Percentiles rank a stretch among this genome's conserved stretches.
Conservation (phyloP, 1,140 invertebrate genomes). For the Dolichoris vasculosae region DNA sequence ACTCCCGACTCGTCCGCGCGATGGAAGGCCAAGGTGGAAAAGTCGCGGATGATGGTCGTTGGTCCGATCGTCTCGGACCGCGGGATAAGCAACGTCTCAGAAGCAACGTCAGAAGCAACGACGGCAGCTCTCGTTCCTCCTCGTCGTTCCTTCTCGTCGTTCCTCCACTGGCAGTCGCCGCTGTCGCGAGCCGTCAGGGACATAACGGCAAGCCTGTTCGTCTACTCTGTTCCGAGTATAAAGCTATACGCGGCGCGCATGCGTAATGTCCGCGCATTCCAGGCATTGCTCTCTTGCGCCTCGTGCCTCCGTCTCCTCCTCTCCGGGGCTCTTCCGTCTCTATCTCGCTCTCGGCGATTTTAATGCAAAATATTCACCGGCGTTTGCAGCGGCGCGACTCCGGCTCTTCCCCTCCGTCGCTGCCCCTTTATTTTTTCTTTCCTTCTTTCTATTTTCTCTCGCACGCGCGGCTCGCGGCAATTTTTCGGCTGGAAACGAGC, state of each 20-base stretch:
- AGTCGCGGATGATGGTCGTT: too few species aligned
- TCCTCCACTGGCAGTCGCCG: conserved; percentile 49
- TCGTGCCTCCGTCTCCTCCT: conserved; percentile 58
- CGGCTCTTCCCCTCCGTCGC: neutral
- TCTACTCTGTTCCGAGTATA: conserved; percentile 69
- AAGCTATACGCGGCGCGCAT: conserved; percentile 69
- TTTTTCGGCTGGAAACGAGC: too few species aligned
- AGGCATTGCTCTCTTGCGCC: conserved; percentile 64
- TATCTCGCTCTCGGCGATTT: neutral
- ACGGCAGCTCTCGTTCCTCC: neutral
- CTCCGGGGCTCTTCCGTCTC: neutral
- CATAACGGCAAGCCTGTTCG: conserved; percentile 65
- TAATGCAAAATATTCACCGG: conserved; percentile 12
- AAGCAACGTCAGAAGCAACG: neutral
- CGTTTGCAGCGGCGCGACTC: too few species aligned
- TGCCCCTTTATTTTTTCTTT: conserved; percentile 57
- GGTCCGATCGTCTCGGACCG: too few species aligned
- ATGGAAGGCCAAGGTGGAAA: conserved; percentile 35
- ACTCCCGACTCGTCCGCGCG: too few species aligned
- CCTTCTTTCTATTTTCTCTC: too few species aligned
- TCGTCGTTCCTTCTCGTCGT: too few species aligned
- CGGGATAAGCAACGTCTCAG: too few species aligned
- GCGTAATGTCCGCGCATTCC: conserved; percentile 73
- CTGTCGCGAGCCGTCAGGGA: conserved; percentile 60
- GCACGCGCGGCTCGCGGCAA: too few species aligned